These are phyloP conservation scores for Garrulus glandarius DNA, from an alignment of 2,797 vertebrate species.

Conservation along the genomic window DNA sequence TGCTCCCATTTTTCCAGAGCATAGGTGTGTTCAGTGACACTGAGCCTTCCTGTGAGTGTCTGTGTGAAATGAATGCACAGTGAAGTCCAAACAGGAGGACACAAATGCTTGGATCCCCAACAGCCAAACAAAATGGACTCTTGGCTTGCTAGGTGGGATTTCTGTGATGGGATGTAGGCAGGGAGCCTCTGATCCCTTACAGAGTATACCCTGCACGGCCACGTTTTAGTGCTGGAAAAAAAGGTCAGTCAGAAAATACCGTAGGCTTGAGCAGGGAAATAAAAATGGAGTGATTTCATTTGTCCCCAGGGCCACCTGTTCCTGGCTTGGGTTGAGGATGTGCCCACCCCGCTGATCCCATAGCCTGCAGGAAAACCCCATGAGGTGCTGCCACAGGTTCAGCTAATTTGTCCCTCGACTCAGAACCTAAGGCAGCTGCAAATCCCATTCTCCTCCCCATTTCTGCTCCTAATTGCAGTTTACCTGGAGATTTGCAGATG, in stretches of 20 bases:
- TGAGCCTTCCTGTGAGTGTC: background rate
- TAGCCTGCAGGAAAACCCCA: background rate
- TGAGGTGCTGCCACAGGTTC: background rate
- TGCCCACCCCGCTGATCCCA: accelerated
- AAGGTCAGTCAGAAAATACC: background rate
- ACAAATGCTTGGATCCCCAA: background rate
- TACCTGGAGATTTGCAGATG: background rate
- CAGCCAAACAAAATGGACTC: background rate
- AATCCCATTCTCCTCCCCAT: background rate
- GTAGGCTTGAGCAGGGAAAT: background rate
- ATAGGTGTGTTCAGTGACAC: accelerated
- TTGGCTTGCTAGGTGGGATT: background rate
- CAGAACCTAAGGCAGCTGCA: background rate
- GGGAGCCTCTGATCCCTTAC: background rate
- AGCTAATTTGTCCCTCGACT: background rate
- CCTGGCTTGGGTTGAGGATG: background rate
- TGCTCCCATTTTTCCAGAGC: background rate
- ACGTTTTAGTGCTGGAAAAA: accelerated
- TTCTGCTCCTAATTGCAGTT: background rate
- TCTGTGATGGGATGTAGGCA: background rate
- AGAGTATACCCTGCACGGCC: accelerated
- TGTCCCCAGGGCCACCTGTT: background rate
- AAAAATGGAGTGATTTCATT: background rate
- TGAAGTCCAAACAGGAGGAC: background rate
- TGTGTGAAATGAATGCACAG: background rate